Conservation (phyloP, 1,140 invertebrate genomes). For the Macrocentrus cingulum region DNA sequence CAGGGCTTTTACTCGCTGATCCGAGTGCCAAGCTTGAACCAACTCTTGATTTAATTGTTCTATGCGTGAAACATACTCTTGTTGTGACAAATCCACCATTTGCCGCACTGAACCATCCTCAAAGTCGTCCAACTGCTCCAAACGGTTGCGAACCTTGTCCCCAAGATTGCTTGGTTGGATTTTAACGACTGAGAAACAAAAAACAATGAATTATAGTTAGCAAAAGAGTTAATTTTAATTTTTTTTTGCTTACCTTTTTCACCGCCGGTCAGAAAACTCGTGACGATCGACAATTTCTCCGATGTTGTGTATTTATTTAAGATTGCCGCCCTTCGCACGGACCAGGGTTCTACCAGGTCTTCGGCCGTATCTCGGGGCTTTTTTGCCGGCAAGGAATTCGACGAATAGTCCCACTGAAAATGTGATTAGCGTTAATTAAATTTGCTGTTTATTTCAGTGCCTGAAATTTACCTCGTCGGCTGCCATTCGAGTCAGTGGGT, state of each 20-base stretch:
- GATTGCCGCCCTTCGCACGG: slow-evolving; percentile 69
- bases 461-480: slow-evolving; percentile 60
- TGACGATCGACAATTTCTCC: slow-evolving; percentile 86
- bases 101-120: slow-evolving; percentile 86
- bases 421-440: slow-evolving; percentile 9
- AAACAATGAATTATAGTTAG: slow-evolving; percentile 1
- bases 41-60: slow-evolving; percentile 89
- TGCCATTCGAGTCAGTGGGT: slow-evolving; percentile 68
- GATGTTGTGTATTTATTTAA: slow-evolving; percentile 88
- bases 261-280: slow-evolving; percentile 79
- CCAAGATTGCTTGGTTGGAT: slow-evolving; percentile 73
- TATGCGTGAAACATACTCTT: slow-evolving; percentile 87
- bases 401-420: slow-evolving; percentile 56
- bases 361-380: slow-evolving; percentile 55
- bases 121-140: slow-evolving; percentile 94
- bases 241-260: slow-evolving; percentile 78
- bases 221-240: no score
- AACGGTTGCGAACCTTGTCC: slow-evolving; percentile 86
- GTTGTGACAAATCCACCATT: slow-evolving; percentile 86
- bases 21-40: slow-evolving; percentile 85
- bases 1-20: slow-evolving; percentile 92
- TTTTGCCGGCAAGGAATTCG: slow-evolving; percentile 46
- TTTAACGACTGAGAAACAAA: slow-evolving; percentile 69
- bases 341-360: slow-evolving; percentile 75
- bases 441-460: background rate